Conservation (phyloP, 2,888 invertebrate genomes). For the Bibio marci region DNA sequence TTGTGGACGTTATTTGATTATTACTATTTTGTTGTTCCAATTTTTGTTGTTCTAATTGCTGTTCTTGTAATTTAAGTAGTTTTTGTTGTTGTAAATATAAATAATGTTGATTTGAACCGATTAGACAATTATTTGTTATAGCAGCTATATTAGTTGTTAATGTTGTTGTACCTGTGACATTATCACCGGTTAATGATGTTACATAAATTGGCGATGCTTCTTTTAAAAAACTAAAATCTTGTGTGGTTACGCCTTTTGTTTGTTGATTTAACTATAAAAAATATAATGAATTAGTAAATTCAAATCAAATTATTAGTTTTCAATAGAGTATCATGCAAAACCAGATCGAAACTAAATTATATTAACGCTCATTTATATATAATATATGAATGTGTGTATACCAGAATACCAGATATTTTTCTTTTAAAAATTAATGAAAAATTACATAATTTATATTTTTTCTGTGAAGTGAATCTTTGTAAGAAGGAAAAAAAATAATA, state of each 20-base stretch:
- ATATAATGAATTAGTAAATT: no score
- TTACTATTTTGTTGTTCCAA: conserved; percentile 8
- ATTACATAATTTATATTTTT: no score
- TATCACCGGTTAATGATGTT: conserved; percentile 45
- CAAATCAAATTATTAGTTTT: no score
- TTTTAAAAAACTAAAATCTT: conserved; percentile 65
- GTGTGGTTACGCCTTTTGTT: conserved; percentile 31
- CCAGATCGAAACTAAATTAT: no score
- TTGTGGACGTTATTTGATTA: conserved; percentile 6
- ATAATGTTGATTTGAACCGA: conserved; percentile 4
- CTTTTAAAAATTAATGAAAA: no score
- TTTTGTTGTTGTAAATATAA: no score
- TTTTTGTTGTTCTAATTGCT: conserved; percentile 14
- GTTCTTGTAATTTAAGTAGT: conserved; percentile 4
- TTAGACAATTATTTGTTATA: neutral
- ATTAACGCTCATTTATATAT: no score
- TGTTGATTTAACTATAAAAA: conserved; percentile 21
- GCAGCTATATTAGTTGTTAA: conserved; percentile 27
- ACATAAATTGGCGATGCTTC: conserved; percentile 71
- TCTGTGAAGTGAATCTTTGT: no score
- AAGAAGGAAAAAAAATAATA: no score
- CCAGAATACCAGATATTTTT: no score
- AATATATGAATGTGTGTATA: no score
- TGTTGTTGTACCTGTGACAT: conserved; percentile 34
- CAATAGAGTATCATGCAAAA: no score